These are phyloP conservation scores for Danio jaintianensis DNA, from an alignment of 2,797 vertebrate species.

Conservation along the genomic window DNA sequence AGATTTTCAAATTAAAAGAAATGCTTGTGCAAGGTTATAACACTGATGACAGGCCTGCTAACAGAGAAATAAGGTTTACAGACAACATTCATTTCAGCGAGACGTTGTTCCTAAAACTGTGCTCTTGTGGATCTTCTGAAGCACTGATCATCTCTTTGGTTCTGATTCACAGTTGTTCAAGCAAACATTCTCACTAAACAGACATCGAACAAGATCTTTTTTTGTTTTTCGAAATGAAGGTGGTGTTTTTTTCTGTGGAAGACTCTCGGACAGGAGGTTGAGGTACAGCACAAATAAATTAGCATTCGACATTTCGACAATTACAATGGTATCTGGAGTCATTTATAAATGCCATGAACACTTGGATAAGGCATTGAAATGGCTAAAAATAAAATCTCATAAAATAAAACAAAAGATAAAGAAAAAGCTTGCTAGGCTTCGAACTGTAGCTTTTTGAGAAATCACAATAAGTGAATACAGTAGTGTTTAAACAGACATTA, in stretches of 20 bases:
- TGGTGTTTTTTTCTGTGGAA: neutral
- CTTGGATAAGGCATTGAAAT: conserved; percentile 13
- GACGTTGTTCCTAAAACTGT: neutral
- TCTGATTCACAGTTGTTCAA: conserved; percentile 34
- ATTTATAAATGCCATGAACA: conserved; percentile 20
- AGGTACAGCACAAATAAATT: conserved; percentile 8
- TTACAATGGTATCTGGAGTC: neutral
- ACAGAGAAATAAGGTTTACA: conserved; percentile 12
- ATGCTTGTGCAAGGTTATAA: conserved; percentile 17
- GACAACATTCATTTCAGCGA: conserved; percentile 16
- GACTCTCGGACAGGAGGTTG: neutral
- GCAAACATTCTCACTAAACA: conserved; percentile 17
- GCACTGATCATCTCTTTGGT: conserved; percentile 29
- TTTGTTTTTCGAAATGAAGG: neutral
- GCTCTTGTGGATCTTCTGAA: neutral
- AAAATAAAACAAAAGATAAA: conserved; percentile 5
- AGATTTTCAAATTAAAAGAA: conserved; percentile 27
- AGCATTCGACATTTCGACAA: neutral
- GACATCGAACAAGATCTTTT: neutral
- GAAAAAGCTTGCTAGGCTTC: neutral
- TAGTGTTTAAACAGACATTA: conserved; percentile 10
- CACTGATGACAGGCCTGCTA: neutral
- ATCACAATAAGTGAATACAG: neutral
- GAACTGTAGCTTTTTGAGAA: neutral
- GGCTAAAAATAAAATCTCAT: conserved; percentile 29